Evolutionary conservation across 2,113 vertebrate species (phyloP).

Genomic region (Genyomyrus donnyi): DNA sequence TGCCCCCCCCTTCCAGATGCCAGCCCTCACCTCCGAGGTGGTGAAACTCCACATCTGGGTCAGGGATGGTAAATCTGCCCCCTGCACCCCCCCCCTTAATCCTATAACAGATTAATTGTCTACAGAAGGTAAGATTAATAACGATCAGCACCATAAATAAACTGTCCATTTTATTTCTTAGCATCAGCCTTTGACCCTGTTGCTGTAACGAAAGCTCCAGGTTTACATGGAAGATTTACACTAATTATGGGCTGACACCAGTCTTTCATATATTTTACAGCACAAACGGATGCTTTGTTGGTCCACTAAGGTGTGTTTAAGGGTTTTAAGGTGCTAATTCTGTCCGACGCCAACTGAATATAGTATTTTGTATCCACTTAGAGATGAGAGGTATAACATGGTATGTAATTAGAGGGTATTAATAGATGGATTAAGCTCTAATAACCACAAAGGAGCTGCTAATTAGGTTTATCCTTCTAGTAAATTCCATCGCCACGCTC

Average conservation of each 20-base stretch:
- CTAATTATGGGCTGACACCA: conserved; percentile 7
- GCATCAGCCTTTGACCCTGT: conserved; percentile 48
- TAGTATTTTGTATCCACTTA: not conserved
- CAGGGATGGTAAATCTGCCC: not conserved
- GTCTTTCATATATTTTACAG: conserved; percentile 1
- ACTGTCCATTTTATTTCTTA: conserved; percentile 60
- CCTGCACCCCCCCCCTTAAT: conserved; percentile 57
- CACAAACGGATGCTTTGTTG: not conserved
- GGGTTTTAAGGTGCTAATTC: not conserved
- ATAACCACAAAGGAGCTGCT: not conserved
- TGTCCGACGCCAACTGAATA: not conserved
- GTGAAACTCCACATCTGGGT: not conserved
- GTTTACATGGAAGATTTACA: conserved; percentile 12
- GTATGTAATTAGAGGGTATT: not conserved
- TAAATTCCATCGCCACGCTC: not conserved
- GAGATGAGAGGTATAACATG: not conserved
- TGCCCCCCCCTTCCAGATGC: not conserved
- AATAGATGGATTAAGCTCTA: not conserved
- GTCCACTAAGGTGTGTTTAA: not conserved
- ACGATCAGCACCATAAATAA: conserved; percentile 73
- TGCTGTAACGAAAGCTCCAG: conserved; percentile 38
- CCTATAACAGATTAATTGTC: conserved; percentile 78
- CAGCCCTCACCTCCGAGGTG: not conserved
- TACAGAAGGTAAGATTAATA: conserved; percentile 79
- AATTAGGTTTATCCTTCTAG: not conserved